Evolutionary conservation across 1,140 invertebrate species (phyloP), one percentile per base, ranked within the genome.

Genomic region (Bombus fervidus): DNA sequence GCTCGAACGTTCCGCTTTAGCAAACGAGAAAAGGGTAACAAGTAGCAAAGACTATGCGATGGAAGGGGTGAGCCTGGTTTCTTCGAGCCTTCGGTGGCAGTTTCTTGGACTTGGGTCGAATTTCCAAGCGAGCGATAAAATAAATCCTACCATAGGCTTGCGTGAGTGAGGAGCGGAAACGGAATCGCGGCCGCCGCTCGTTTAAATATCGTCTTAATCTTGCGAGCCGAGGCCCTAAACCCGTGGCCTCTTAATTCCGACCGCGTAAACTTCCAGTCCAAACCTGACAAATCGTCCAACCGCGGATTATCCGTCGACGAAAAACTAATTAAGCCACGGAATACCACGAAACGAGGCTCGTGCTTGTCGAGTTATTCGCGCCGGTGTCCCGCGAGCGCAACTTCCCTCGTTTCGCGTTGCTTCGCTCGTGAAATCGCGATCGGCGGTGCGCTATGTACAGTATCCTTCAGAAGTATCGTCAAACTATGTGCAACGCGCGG

Each of bases 131-230:
- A 13, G 43, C 84, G 62, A 64, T 86, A 83, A 86, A 90, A 90
- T 83, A 86, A 88, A 90, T 89, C 82, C 87, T 62, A 74, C 83
- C 86, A 87, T 84, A 83, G 72, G 71, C 80, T 69, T 59, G 53
- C 47, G 68, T 18, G 15, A 85, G 75, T 39, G 73, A 87, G 80
- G 81, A 85, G 3, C 85, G 86, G 89, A 86, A 86, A 85, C 86
- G 80, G 76, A 86, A 86, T 69, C 76, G 66, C n/a, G 68, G 25
- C 57, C 37, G 8, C 25, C 53, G 1, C 80, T 85, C 89, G 83
- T 90, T 91, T 91, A 91, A 91, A 90, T 91, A 91, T 90, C 88
- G 86, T 85, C 90, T 89, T 92, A 91, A 91, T 92, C 89, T 88
- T 66, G 68, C 79, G 64, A 90, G 86, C 85, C 86, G 83, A n/a